phyloP scores from a whole-genome alignment of 2,797 vertebrate species.

The Cossypha caffra region DNA sequence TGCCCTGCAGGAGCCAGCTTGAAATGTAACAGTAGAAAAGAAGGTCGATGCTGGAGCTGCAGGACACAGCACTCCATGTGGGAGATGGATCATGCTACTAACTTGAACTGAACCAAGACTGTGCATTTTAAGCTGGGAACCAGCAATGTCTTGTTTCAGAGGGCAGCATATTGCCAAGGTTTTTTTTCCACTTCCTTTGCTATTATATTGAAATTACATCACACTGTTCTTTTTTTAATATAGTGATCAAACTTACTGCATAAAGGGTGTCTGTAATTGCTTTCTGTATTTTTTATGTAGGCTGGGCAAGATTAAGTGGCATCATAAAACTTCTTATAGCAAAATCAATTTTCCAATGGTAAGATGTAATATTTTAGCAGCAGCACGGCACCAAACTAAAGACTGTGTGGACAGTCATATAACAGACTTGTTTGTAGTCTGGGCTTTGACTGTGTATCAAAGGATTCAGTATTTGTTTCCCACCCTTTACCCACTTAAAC shows the following conservation, averaged over 20 bases:
- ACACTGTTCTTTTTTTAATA: slow-evolving; percentile 63
- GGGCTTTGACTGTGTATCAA: neutral
- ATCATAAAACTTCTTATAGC: slow-evolving; percentile 66
- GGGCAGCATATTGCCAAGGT: slow-evolving; percentile 16
- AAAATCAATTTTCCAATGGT: slow-evolving; percentile 72
- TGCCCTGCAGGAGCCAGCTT: neutral
- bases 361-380: slow-evolving; percentile 67
- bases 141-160: slow-evolving; percentile 38
- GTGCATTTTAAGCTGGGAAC: slow-evolving; percentile 42
- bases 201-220: slow-evolving; percentile 46
- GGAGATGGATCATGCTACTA: slow-evolving; percentile 22
- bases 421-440: slow-evolving; percentile 16
- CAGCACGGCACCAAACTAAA: slow-evolving; percentile 24
- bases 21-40: slow-evolving; percentile 38
- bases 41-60: slow-evolving; percentile 32
- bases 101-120: slow-evolving; percentile 51
- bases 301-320: slow-evolving; percentile 69
- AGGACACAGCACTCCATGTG: slow-evolving; percentile 2
- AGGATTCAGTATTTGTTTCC: neutral
- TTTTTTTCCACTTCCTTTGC: neutral
- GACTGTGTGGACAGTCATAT: slow-evolving; percentile 15
- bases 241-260: slow-evolving; percentile 66
- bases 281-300: slow-evolving; percentile 57
- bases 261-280: slow-evolving; percentile 57
- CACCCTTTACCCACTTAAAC: neutral